These are phyloP conservation scores for Saccostrea cuccullata DNA, from an alignment of 1,140 invertebrate species.

Conservation along the genomic window DNA sequence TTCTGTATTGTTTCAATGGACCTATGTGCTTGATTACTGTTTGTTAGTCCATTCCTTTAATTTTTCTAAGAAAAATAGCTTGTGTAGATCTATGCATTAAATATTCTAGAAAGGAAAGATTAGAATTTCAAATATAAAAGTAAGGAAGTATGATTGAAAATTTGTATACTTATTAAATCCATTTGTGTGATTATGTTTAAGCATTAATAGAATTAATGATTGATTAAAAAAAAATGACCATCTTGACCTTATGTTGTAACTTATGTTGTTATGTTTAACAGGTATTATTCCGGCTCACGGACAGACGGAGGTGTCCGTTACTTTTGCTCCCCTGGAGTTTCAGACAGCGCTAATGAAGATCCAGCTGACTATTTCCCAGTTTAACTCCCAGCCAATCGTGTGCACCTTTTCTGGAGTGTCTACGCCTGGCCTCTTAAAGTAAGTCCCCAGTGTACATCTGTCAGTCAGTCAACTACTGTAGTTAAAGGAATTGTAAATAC, in stretches of 20 bases:
- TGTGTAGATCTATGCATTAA: too few relatives aligned
- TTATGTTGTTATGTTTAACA: slow-evolving; percentile 44
- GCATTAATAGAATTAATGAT: not conserved
- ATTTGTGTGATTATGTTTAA: too few relatives aligned
- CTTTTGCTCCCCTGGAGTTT: slow-evolving; percentile 76
- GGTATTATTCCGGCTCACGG: slow-evolving; percentile 77
- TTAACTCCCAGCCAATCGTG: slow-evolving; percentile 75
- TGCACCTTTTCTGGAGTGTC: slow-evolving; percentile 76
- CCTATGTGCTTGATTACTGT: too few relatives aligned
- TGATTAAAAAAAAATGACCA: not conserved
- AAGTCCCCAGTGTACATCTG: slow-evolving; percentile 46
- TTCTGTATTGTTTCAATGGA: too few relatives aligned
- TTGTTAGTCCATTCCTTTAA: too few relatives aligned
- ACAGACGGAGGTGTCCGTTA: slow-evolving; percentile 73
- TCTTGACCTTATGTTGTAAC: not conserved
- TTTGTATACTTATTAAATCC: too few relatives aligned
- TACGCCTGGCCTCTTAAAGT: slow-evolving; percentile 75
- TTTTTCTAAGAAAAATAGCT: too few relatives aligned
- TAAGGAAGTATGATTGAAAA: too few relatives aligned
- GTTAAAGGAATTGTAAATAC: not conserved
- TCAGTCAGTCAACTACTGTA: not conserved
- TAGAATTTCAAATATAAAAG: too few relatives aligned
- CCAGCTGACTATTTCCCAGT: slow-evolving; percentile 77
- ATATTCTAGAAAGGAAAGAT: too few relatives aligned
- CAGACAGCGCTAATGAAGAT: slow-evolving; percentile 74